phyloP scores from a whole-genome alignment of 2,888 invertebrate species.

The Ptycholaimellus sp. region DNA sequence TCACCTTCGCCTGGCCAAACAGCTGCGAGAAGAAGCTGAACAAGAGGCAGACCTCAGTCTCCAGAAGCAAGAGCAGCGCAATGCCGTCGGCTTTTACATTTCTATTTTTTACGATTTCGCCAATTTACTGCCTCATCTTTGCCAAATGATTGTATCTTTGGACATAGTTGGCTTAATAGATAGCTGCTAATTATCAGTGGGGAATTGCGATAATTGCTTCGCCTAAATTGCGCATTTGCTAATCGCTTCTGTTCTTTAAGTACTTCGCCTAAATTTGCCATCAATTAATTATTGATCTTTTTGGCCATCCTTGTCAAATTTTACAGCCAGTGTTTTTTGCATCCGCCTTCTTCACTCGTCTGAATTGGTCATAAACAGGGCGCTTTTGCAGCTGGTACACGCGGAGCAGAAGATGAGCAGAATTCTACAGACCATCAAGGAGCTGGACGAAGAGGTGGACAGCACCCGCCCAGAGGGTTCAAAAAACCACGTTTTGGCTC shows the following conservation, averaged over 20 bases:
- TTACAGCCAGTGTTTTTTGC: no score
- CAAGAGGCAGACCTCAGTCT: conserved; percentile 35
- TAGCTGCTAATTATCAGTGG: no score
- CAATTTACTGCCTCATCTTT: no score
- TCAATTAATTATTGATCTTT: no score
- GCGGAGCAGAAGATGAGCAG: conserved; percentile 37
- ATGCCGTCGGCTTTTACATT: conserved; percentile 26
- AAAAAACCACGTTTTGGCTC: background rate
- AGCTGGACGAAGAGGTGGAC: conserved; percentile 35
- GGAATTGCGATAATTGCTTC: no score
- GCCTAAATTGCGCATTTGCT: no score
- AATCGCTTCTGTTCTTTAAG: no score
- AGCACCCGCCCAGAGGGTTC: conserved; percentile 40
- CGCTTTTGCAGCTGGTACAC: conserved; percentile 30
- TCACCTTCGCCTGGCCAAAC: conserved; percentile 33
- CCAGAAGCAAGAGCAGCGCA: conserved; percentile 38
- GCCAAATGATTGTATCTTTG: no score
- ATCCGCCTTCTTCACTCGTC: no score
- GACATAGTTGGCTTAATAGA: background rate
- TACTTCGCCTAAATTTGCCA: no score
- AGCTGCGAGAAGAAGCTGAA: conserved; percentile 37
- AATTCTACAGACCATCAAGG: conserved; percentile 44
- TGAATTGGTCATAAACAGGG: no score
- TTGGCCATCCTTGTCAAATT: no score
- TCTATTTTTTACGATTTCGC: background rate